Base-by-base conservation (phyloP, 2,797 vertebrate species). In the Betta splendens region DNA sequence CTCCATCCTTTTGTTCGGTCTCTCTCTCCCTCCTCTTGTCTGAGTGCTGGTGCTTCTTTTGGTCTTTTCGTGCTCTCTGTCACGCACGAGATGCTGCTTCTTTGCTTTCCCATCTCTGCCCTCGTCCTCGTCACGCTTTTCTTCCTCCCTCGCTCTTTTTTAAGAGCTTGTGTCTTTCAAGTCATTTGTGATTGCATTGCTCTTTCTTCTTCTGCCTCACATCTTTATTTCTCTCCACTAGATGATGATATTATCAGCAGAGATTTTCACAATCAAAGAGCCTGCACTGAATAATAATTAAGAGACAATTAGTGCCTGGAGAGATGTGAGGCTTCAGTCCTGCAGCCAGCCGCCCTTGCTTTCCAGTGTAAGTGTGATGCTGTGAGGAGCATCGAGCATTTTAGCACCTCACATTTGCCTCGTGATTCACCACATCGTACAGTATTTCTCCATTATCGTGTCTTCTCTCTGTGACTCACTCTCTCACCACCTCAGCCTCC, bases 201-300 rank as follows among this genome's bases (percentile, higher is more conserved):
- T 37, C 40, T 29, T 32, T 28, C 12, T 23, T 13, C 11, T 8
- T 23, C 26, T 37, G 6, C 43, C 21, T 11, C 22, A 23, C 36
- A 16, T 48, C 37, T 26, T 21, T 47, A 15, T 64, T 22, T n/a
- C 4, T 38, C 17, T 13, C 12, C 21, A 18, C 43, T 17, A 21
- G 7, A 58, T 48, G 58, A 77, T 73, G 32, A 62, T 75, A 38
- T 60, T 76, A 76, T 76, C 74, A 74, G 62, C 20, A 12, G 52
- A 77, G 63, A 58, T 38, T 37, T 23, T 13, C 17, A 28, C 1
- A 9, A 67, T 85, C 78, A 85, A 83, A 80, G 73, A 60, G 40
- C 39, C 57, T 18, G 16, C 49, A 42, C 71, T 77, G 80, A 81
- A 75, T 67, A 77, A 64, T 72, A 80, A 81, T 76, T 67, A 75